phyloP scores from a whole-genome alignment of 2,797 vertebrate species.

The Oceanodroma leucorhoa region DNA sequence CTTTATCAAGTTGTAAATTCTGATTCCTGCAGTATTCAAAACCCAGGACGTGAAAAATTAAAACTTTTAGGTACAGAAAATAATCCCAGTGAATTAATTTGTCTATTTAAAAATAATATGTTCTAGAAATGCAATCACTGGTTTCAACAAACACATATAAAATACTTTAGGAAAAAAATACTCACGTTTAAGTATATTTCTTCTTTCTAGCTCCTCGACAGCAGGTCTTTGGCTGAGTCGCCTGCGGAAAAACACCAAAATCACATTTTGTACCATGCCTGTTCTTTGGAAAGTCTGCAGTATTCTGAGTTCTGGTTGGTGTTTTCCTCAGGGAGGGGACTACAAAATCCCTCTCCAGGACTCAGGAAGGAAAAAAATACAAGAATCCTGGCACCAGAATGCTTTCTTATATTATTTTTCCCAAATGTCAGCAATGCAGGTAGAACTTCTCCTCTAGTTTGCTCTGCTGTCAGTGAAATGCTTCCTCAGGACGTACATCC shows the following conservation, averaged over 20 bases:
- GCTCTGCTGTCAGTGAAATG: not conserved
- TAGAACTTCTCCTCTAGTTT: conserved; percentile 45
- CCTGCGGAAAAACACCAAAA: conserved; percentile 98
- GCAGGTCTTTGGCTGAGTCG: conserved; percentile 96
- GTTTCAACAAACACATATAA: not conserved
- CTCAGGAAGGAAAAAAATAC: not conserved
- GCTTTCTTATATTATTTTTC: not conserved
- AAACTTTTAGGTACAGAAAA: not conserved
- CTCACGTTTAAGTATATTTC: conserved; percentile 98
- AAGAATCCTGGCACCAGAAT: not conserved
- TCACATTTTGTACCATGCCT: conserved; percentile 95
- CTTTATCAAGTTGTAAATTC: not conserved
- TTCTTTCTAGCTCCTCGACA: conserved; percentile 95
- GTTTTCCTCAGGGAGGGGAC: not conserved
- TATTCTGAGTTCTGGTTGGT: conserved; percentile 13
- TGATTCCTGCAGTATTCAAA: not conserved
- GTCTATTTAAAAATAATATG: not conserved
- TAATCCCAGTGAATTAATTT: not conserved
- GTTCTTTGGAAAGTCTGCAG: conserved; percentile 21
- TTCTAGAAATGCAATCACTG: not conserved
- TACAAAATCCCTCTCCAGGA: not conserved
- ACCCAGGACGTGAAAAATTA: not conserved
- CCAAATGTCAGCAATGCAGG: not conserved
- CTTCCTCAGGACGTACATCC: not conserved
- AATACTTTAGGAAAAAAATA: conserved; percentile 23